Conservation (phyloP, 92 coral and sea anemone species). For the Heteractis magnifica region DNA sequence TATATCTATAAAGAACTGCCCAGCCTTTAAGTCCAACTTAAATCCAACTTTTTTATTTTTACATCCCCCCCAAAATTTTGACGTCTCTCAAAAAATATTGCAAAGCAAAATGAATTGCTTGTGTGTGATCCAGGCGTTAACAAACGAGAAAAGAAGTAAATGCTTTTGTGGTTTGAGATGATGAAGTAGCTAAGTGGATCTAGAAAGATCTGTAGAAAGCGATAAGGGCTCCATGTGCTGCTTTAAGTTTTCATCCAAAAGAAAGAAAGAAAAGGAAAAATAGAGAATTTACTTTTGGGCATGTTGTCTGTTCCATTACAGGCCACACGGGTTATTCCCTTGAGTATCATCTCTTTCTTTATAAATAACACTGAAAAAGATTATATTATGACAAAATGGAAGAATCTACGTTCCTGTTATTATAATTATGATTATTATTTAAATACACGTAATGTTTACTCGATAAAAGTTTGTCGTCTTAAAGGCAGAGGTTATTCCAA, state of each 20-base stretch:
- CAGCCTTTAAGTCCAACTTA: too few species aligned
- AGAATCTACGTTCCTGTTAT: neutral
- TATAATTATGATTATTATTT: too few species aligned
- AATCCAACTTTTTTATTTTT: neutral
- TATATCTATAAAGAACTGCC: too few species aligned
- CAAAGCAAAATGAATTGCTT: neutral
- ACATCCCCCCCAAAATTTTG: neutral
- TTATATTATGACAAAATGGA: neutral
- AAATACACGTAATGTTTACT: too few species aligned
- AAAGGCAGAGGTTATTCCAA: too few species aligned
- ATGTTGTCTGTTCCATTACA: neutral
- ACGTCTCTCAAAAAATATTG: neutral
- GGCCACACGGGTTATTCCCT: neutral
- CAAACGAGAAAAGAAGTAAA: neutral
- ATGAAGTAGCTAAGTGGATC: neutral
- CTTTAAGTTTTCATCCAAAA: neutral
- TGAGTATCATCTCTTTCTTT: neutral
- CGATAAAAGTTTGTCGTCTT: neutral
- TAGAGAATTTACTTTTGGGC: neutral
- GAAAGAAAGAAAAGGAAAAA: neutral
- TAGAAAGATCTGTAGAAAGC: neutral
- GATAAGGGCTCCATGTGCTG: neutral
- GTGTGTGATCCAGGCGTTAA: neutral
- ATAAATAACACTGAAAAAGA: neutral
- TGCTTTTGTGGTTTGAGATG: neutral